These are phyloP conservation scores for Pocota personata DNA, from an alignment of 2,888 invertebrate species.

Conservation along the genomic window DNA sequence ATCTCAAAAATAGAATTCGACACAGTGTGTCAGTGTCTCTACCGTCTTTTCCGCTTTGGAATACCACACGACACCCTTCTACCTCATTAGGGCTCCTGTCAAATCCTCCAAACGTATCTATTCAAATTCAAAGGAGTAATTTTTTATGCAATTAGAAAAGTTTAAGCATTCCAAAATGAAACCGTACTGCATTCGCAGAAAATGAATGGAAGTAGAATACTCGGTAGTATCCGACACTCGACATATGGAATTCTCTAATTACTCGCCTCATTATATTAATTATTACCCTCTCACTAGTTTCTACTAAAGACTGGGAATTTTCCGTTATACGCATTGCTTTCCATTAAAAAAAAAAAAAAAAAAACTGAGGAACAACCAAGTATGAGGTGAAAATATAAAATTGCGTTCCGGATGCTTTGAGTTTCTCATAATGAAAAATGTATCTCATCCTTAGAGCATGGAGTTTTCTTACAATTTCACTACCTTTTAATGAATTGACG, in stretches of 20 bases:
- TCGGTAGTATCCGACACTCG: background rate
- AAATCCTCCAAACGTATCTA: background rate
- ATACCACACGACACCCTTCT: background rate
- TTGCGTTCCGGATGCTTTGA: slow-evolving; percentile 31
- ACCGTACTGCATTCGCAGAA: background rate
- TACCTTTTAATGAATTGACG: background rate
- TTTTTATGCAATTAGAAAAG: slow-evolving; percentile 40
- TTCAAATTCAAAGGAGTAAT: slow-evolving; percentile 3
- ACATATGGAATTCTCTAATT: slow-evolving; percentile 55
- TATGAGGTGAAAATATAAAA: background rate
- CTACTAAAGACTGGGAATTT: too few species aligned
- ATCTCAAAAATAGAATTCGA: background rate
- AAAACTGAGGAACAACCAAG: background rate
- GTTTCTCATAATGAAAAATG: background rate
- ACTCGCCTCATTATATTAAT: slow-evolving; percentile 67
- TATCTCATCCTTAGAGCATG: background rate
- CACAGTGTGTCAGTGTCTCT: background rate
- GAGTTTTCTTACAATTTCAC: background rate
- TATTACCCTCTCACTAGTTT: slow-evolving; percentile 25
- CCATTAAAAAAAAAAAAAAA: background rate
- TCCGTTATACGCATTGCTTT: background rate
- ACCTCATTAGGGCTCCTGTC: background rate
- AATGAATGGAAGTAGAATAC: background rate
- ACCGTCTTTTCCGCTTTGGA: background rate
- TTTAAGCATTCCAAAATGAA: background rate